A percentile compares a stretch with the other conserved stretches of the same genome.
Conservation (phyloP, 2,113 vertebrate species). For the Turdus rufiventris region DNA sequence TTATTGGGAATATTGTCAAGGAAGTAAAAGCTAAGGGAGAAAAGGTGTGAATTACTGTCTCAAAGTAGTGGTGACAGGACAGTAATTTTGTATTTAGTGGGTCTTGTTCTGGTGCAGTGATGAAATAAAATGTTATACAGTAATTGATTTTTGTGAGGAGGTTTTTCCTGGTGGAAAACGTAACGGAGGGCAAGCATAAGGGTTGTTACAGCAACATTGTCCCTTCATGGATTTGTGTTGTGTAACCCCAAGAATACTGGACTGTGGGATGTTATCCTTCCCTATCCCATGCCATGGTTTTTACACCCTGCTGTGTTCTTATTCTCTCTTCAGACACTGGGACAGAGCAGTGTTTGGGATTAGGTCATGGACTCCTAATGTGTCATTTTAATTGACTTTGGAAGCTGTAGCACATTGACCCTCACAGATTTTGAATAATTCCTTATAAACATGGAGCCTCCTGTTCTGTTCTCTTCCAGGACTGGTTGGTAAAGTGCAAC, state of each 20-base stretch:
- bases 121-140: background rate
- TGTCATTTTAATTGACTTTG: background rate
- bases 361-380: background rate
- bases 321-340: background rate
- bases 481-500: background rate
- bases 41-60: background rate
- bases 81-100: background rate
- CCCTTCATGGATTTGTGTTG: background rate
- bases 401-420: background rate
- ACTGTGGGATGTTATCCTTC: background rate
- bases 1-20: background rate
- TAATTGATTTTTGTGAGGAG: accelerated
- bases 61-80: background rate
- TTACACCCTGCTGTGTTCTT: background rate
- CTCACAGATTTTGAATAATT: background rate
- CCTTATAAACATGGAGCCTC: background rate
- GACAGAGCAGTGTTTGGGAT: background rate
- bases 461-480: background rate
- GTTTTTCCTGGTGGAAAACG: background rate
- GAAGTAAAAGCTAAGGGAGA: background rate
- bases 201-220: background rate
- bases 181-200: background rate
- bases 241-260: background rate
- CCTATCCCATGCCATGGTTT: background rate
- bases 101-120: background rate